Percentiles rank a stretch among this genome's conserved stretches.
Conservation (phyloP, 1,140 invertebrate genomes). For the Harlomillsia oculata region DNA sequence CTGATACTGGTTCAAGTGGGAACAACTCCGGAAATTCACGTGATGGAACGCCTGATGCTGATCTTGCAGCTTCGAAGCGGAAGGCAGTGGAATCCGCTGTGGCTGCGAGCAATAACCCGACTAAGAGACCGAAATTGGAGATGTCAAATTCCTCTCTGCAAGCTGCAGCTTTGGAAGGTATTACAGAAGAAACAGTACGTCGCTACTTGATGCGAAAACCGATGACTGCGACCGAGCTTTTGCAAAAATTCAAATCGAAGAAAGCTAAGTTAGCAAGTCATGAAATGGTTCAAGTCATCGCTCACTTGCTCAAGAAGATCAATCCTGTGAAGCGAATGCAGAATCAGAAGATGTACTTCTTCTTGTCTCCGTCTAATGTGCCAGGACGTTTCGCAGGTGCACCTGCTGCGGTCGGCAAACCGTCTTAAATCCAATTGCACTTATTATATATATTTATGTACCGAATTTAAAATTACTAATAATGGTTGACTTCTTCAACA, state of each 20-base stretch:
- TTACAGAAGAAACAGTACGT: slow-evolving; percentile 86
- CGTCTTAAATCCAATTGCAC: no score
- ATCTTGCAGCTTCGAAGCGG: slow-evolving; percentile 5
- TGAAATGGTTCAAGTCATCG: slow-evolving; percentile 83
- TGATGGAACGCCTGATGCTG: slow-evolving; percentile 29
- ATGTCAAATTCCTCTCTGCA: slow-evolving; percentile 38
- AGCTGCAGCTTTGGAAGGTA: slow-evolving; percentile 58
- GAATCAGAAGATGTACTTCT: slow-evolving; percentile 91
- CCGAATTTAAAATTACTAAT: no score
- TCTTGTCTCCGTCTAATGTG: no score
- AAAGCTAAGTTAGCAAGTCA: slow-evolving; percentile 82
- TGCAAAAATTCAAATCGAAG: slow-evolving; percentile 91
- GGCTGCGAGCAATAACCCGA: slow-evolving; percentile 5
- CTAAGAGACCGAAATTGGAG: slow-evolving; percentile 55
- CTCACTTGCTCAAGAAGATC: slow-evolving; percentile 85
- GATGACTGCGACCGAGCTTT: slow-evolving; percentile 86
- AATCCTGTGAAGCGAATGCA: slow-evolving; percentile 86
- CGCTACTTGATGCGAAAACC: slow-evolving; percentile 88
- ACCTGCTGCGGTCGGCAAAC: no score
- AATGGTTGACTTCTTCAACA: no score
- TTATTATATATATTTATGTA: no score
- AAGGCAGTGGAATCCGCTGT: slow-evolving; percentile 23
- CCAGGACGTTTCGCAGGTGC: no score
- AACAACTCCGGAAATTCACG: slow-evolving; percentile 33
- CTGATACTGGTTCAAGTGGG: slow-evolving; percentile 1